These are phyloP conservation scores for Orchesellides sinensis DNA, from an alignment of 2,888 invertebrate genomes.

Conservation along the genomic window DNA sequence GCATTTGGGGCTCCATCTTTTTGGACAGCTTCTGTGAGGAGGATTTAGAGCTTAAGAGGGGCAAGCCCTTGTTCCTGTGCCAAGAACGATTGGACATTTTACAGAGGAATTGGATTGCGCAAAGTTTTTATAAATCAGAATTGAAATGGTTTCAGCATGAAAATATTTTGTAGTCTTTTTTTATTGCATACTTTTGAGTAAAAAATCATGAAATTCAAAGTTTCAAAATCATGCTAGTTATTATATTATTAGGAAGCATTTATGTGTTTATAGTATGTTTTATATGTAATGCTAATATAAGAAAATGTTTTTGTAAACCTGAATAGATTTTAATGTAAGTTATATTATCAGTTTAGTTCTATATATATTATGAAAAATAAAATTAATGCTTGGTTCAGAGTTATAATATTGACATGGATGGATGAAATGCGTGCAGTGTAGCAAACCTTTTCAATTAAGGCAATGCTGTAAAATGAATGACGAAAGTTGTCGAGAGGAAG, in stretches of 20 bases:
- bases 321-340: too few relatives aligned
- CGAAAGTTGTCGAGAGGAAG: too few relatives aligned
- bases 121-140: constrained; percentile 62
- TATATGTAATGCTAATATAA: background rate
- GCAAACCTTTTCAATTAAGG: too few relatives aligned
- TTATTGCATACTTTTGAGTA: too few relatives aligned
- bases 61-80: constrained; percentile 67
- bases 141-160: constrained; percentile 66
- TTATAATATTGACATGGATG: too few relatives aligned
- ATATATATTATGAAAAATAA: too few relatives aligned
- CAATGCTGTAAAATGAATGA: too few relatives aligned
- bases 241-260: background rate
- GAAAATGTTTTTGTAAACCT: too few relatives aligned
- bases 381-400: too few relatives aligned
- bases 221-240: constrained; percentile 54
- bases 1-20: constrained; percentile 70
- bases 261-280: background rate
- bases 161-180: constrained; percentile 51
- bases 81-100: constrained; percentile 67
- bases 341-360: too few relatives aligned
- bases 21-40: constrained; percentile 68
- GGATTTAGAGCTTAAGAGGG: constrained; percentile 67
- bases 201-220: constrained; percentile 29
- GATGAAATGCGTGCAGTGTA: too few relatives aligned
- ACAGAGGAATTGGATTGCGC: constrained; percentile 62